Evolutionary conservation across 2,113 vertebrate species (phyloP), one percentile per base, ranked within the genome.

Genomic region (Scolopax mira): DNA sequence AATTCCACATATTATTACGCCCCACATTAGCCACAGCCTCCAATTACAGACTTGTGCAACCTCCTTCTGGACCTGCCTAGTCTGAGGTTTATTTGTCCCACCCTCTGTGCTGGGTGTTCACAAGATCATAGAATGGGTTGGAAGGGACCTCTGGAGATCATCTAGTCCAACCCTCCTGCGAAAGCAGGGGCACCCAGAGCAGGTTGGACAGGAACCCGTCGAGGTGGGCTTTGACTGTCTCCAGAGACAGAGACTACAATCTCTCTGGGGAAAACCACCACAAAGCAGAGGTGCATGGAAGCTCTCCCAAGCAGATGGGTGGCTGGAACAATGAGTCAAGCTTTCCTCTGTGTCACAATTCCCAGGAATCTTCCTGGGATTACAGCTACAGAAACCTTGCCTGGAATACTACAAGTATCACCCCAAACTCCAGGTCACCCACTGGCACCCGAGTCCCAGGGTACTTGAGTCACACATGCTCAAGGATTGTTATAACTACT

Each of bases 391-490:
- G 15, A 60, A 66, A 81, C 37, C 48, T 41, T 5, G 2, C 51
- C 24, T 18, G 65, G 25, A 51, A 44, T 5, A 5, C 37, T 73
- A 44, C 37, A 18, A 4, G 37, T 10, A 33, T 16, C 52, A 75
- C 41, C 69, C 11, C 9, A 16, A 22, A 17, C 13, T 7, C 18
- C 42, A 27, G 21, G 46, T 52, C 39, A 35, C 44, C 49, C 52
- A 21, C 22, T 0, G 0, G 30, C 55, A 70, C 46, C 58, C 52
- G 49, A 18, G 11, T 7, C 42, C 61, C 2, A 0, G 18, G 27
- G 16, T 5, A 27, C 62, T 54, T 3, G 1, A 18, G 5, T 13
- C 41, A 13, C 2, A 8, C 3, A 1, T 2, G 9, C 28, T 2
- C 4, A 12, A 81, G 33, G 25, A 54, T 11, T 52, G n/a, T 11